A percentile compares a stretch with the other conserved stretches of the same genome.
phyloP scores from a whole-genome alignment of 2,113 vertebrate genomes.

The Laticauda laticaudata region DNA sequence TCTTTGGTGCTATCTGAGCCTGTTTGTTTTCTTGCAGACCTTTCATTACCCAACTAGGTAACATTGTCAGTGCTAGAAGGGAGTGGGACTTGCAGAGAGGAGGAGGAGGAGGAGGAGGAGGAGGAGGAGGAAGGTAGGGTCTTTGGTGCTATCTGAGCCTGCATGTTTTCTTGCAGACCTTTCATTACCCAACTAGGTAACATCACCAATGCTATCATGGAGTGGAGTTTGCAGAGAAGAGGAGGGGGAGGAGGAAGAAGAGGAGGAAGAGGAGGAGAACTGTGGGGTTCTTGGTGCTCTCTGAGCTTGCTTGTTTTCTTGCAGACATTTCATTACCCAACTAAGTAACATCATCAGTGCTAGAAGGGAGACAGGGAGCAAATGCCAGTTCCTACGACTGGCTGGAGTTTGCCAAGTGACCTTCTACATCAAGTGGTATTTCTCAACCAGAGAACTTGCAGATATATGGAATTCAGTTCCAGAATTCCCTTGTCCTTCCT shows the following conservation, averaged over 20 bases:
- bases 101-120: too few species aligned
- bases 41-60: not conserved
- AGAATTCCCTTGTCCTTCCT: not conserved
- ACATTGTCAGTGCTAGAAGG: not conserved
- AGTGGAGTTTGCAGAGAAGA: not conserved
- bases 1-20: not conserved
- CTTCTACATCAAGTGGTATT: not conserved
- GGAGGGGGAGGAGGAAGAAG: too few species aligned
- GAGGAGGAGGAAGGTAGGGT: too few species aligned
- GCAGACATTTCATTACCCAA: not conserved
- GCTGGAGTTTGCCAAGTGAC: not conserved
- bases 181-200: not conserved
- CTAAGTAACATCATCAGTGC: not conserved
- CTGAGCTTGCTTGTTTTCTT: not conserved
- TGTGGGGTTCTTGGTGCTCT: not conserved
- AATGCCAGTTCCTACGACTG: not conserved
- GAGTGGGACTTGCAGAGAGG: not conserved
- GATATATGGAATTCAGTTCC: too few species aligned
- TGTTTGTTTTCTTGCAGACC: not conserved
- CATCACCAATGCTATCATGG: not conserved
- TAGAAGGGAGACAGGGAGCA: not conserved
- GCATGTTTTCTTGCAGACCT: not conserved
- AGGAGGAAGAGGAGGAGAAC: too few species aligned
- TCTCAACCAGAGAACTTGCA: too few species aligned
- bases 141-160: not conserved